A percentile compares a stretch with the other conserved stretches of the same genome.
Conservation (phyloP, 2,888 invertebrate species). For the Abrostola tripartita region DNA sequence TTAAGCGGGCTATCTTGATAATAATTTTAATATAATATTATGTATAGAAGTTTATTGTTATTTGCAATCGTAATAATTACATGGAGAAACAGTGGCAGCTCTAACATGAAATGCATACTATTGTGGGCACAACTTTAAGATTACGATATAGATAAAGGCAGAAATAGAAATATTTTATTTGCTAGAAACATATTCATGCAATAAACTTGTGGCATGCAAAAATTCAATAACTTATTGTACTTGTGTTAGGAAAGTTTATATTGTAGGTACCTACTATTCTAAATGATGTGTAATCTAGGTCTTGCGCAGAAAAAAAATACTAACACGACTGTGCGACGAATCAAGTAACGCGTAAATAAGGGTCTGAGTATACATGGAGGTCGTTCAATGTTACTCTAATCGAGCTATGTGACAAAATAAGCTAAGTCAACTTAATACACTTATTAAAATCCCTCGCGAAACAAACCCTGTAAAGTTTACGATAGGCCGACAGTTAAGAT, state of each 20-base stretch:
- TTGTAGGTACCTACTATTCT: no score
- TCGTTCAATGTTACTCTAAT: background rate
- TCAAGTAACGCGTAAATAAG: conserved; percentile 14
- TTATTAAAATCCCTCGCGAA: conserved; percentile 42
- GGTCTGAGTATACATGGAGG: conserved; percentile 22
- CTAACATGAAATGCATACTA: no score
- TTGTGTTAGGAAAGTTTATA: background rate
- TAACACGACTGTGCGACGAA: no score
- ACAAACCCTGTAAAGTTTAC: conserved; percentile 20
- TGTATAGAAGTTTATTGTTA: no score
- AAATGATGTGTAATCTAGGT: no score
- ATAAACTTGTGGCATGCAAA: conserved; percentile 1
- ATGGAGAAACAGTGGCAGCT: no score
- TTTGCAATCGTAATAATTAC: no score
- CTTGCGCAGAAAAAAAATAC: no score
- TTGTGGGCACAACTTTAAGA: background rate
- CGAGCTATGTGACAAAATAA: conserved; percentile 18
- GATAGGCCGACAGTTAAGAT: conserved; percentile 17
- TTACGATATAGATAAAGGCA: background rate
- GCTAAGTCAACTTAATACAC: conserved; percentile 32
- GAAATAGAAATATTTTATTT: background rate
- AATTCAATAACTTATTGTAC: conserved; percentile 1
- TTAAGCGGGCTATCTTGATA: no score
- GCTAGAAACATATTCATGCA: background rate
- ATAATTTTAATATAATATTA: no score